phyloP scores from a whole-genome alignment of 2,888 invertebrate genomes.

The Ophion ventricosus region DNA sequence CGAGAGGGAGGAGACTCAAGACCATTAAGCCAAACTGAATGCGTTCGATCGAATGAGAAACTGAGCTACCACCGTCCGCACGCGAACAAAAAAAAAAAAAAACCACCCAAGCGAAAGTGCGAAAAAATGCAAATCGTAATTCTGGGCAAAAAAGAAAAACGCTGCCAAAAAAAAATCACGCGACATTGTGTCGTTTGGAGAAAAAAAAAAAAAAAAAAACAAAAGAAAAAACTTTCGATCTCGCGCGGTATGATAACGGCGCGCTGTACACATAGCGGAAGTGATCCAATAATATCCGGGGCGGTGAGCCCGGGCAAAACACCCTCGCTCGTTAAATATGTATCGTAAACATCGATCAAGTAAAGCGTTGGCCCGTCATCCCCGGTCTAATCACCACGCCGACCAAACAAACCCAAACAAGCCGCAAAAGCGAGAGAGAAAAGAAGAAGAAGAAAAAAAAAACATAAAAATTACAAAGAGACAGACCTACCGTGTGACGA shows the following conservation, averaged over 20 bases:
- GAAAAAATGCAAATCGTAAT: too few species aligned
- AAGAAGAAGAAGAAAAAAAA: neutral
- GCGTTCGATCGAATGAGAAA: too few species aligned
- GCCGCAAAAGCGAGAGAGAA: neutral
- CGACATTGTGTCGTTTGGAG: too few species aligned
- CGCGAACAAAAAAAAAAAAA: too few species aligned
- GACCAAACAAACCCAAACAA: slow-evolving; percentile 17
- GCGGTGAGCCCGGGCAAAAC: slow-evolving; percentile 62
- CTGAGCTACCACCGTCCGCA: too few species aligned
- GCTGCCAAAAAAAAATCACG: too few species aligned
- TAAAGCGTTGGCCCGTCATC: neutral
- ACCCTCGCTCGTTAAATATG: slow-evolving; percentile 64
- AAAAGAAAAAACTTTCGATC: neutral
- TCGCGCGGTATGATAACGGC: neutral
- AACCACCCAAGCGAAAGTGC: too few species aligned
- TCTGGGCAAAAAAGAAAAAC: too few species aligned
- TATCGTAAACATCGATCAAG: slow-evolving; percentile 65
- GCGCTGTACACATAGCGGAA: slow-evolving; percentile 7
- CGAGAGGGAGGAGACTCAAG: neutral
- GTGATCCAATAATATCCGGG: slow-evolving; percentile 62
- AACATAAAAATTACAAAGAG: neutral
- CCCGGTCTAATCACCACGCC: neutral
- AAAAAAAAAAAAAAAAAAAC: too few species aligned
- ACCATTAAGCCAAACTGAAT: too few species aligned
- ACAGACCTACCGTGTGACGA: neutral